Evolutionary conservation across 2,888 invertebrate species (phyloP), one percentile per base, ranked within the genome.

Genomic region (Synanthedon myopaeformis): DNA sequence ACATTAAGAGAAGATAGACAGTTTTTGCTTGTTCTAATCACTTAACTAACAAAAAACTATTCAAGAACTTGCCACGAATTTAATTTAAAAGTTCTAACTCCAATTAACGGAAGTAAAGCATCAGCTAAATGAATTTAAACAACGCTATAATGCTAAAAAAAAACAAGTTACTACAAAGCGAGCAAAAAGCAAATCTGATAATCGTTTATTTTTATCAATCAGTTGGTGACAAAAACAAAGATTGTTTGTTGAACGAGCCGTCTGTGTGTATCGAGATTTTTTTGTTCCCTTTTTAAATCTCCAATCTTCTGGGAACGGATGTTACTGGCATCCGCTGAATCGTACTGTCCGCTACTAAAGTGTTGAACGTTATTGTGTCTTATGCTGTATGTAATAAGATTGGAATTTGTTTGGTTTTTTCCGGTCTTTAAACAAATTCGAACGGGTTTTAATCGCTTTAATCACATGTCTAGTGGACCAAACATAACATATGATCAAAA

Each of bases 241-340:
- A 14, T 14, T 45, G 45, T 45, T 45, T 45, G 45, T 45, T 3
- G 45, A 45, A 45, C 45, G 14, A 45, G 13, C 13, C 10, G 11
- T 10, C 51, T 8, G 52, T 56, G 55, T 53, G 53, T 53, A 51
- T 50, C 19, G 50, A 50, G 23, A 52, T 54, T 57, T 54, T 56
- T 48, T 12, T 45, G 4, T n/a, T 52, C 13, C 69, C 69, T 74
- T 74, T 66, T 76, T 69, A 63, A 67, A 62, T 62, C 67, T 69
- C 65, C 76, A 74, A 76, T 79, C 78, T 82, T 81, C 81, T 84
- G 84, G 75, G 84, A 85, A 83, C 84, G 84, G 84, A 85, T 83
- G 82, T 77, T 65, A 64, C 64, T 65, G 68, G 75, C 76, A 78
- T 75, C 79, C 78, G 79, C 74, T 78, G 77, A 77, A 81, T 79